Evolutionary conservation across 1,140 invertebrate genomes (phyloP).

Genomic region (Drosophila triauraria): DNA sequence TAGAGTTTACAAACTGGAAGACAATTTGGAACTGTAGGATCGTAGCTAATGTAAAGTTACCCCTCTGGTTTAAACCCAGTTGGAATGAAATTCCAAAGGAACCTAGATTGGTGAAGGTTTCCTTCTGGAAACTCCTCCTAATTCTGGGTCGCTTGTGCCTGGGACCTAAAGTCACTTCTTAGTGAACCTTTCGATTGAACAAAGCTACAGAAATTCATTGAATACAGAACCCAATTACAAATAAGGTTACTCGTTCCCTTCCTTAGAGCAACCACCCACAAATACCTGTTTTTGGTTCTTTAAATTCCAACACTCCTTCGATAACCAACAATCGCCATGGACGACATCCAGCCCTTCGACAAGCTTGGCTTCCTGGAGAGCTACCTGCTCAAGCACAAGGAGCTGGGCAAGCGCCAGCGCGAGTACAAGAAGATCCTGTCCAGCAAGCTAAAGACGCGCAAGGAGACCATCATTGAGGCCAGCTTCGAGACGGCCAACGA

Average conservation of each 20-base stretch:
- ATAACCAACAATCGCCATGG: slow-evolving; percentile 31
- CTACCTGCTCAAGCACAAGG: slow-evolving; percentile 71
- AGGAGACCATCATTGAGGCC: slow-evolving; percentile 75
- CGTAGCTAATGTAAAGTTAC: no score
- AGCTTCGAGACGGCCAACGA: slow-evolving; percentile 79
- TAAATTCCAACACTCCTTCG: neutral
- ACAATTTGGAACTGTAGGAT: neutral
- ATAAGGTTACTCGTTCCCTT: neutral
- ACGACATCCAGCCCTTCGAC: slow-evolving; percentile 46
- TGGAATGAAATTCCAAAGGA: neutral
- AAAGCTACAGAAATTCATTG: slow-evolving; percentile 23
- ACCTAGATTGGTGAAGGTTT: neutral
- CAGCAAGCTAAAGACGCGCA: slow-evolving; percentile 67
- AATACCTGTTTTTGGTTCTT: slow-evolving; percentile 2
- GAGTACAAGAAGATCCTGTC: slow-evolving; percentile 79
- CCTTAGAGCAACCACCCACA: neutral
- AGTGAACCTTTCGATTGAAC: slow-evolving; percentile 11
- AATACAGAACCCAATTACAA: slow-evolving; percentile 27
- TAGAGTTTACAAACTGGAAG: neutral
- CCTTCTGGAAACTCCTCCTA: neutral
- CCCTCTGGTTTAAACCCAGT: neutral
- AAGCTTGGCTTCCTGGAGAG: slow-evolving; percentile 67
- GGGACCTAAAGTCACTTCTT: neutral
- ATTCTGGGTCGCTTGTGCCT: neutral
- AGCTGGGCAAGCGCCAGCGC: slow-evolving; percentile 73